Evolutionary conservation across 1,140 invertebrate species (phyloP), one percentile per base, ranked within the genome.

Genomic region (Pseudachorutes palmiensis): DNA sequence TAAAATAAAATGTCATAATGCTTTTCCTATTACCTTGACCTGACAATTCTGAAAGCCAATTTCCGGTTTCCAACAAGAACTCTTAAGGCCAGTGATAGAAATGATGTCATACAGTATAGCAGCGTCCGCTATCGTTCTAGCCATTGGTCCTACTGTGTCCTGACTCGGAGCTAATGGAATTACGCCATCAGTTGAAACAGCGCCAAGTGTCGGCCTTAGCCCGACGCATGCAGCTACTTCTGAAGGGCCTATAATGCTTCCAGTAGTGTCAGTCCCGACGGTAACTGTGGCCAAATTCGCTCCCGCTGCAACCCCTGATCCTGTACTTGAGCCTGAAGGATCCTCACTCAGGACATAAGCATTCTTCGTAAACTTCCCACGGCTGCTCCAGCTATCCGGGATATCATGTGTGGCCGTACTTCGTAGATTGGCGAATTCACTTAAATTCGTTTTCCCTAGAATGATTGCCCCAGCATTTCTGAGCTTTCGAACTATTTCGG

Each of bases 191-290:
- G 2, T 32, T 2, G 64, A 45, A 3, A 57, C n/a, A n/a, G 16
- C 2, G 2, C 29, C 49, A 26, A 58, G 14, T 0, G 64, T 58
- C 1, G 68, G 64, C 36, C 66, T 70, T 9, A 70, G 19, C 1
- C 58, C 61, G 33, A 58, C 55, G 29, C 63, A 2, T 29, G 28
- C 29, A 3, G 2, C 51, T n/a, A 28, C n/a, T 32, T 24, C n/a
- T 14, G 31, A 3, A 16, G 68, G 68, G 0, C 28, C 24, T 0
- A 70, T 24, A 1, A 70, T 58, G 22, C 48, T 58, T 31, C 64
- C 68, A 33, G 66, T 64, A 1, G 68, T 70, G 48, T 70, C 68
- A 0, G 60, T 66, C 31, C 68, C 68, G 22, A 70, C 29, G 0
- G 64, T 1, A 12, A 66, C 60, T 19, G 31, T 1, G 19, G 9